phyloP scores from a whole-genome alignment of 2,888 invertebrate species.

The Auanema sp. region DNA sequence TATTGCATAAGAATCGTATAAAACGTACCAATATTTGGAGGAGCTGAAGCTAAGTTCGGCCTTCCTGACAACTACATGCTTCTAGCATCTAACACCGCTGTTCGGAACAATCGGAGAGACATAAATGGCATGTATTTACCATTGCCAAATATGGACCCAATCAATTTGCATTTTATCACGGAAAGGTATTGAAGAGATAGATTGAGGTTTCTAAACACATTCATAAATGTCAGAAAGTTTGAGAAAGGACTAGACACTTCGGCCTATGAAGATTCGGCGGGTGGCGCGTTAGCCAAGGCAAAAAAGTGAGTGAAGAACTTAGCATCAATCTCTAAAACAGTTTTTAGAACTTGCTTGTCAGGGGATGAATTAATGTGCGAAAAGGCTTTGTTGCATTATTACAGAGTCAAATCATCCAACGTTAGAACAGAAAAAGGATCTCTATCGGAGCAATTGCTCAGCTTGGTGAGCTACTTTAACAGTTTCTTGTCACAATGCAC shows the following conservation, averaged over 20 bases:
- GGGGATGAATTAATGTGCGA: constrained; percentile 34
- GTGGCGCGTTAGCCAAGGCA: constrained; percentile 34
- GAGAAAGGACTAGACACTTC: constrained; percentile 36
- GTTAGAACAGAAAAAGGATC: constrained; percentile 21
- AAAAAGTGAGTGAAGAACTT: constrained; percentile 25
- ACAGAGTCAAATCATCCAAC: constrained; percentile 28
- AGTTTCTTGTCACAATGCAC: background rate
- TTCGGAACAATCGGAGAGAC: constrained; percentile 39
- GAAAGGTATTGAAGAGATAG: constrained; percentile 20
- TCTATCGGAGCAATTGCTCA: constrained; percentile 33
- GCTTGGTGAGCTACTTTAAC: constrained; percentile 17
- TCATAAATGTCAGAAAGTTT: constrained; percentile 26
- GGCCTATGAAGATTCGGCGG: constrained; percentile 35
- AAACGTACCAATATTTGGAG: background rate
- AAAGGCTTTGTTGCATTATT: constrained; percentile 31
- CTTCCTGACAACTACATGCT: constrained; percentile 33
- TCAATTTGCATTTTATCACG: constrained; percentile 40
- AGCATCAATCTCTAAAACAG: background rate
- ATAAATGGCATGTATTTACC: constrained; percentile 43
- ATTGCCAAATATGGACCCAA: constrained; percentile 42
- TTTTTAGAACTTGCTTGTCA: constrained; percentile 24
- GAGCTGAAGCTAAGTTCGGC: constrained; percentile 33
- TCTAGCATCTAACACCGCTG: constrained; percentile 26
- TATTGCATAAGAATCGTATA: background rate
- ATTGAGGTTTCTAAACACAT: background rate